Evolutionary conservation across 2,113 vertebrate species (phyloP).

Genomic region (Nerophis lumbriciformis): DNA sequence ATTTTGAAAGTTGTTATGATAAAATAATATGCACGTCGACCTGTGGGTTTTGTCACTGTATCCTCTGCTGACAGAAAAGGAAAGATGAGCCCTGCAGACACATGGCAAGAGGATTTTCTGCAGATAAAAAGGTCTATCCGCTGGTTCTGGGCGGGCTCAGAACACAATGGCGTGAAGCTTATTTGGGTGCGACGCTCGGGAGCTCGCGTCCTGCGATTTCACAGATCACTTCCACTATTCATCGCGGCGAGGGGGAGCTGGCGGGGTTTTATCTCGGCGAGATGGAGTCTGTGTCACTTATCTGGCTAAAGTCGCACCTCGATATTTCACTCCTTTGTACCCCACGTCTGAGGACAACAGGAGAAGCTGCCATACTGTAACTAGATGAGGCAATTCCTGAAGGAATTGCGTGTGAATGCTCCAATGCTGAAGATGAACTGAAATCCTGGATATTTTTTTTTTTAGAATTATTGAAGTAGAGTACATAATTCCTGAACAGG

Average conservation of each 20-base stretch:
- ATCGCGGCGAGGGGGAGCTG: conserved; percentile 37
- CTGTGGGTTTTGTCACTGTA: conserved; percentile 17
- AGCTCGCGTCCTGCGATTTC: conserved; percentile 22
- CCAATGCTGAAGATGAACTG: too few relatives aligned
- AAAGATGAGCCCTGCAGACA: conserved; percentile 28
- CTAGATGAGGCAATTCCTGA: too few relatives aligned
- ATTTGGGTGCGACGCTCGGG: conserved; percentile 40
- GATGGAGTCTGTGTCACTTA: conserved; percentile 23
- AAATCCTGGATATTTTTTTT: too few relatives aligned
- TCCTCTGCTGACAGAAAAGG: conserved; percentile 23
- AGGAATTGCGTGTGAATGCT: too few relatives aligned
- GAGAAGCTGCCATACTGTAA: conserved; percentile 19
- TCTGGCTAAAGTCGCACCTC: conserved; percentile 19
- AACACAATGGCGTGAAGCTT: conserved; percentile 36
- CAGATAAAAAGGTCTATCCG: conserved; percentile 36
- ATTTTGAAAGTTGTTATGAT: conserved; percentile 19
- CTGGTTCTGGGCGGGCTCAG: conserved; percentile 28
- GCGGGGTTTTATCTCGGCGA: conserved; percentile 35
- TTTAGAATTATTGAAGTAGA: too few relatives aligned
- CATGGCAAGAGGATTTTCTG: conserved; percentile 28
- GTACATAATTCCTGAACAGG: too few relatives aligned
- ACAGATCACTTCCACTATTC: conserved; percentile 43
- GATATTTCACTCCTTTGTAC: conserved; percentile 5
- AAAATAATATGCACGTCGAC: conserved; percentile 25
- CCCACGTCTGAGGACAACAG: conserved; percentile 6